These are phyloP conservation scores for Amphiprion ocellaris DNA, from an alignment of 2,113 vertebrate genomes.

Conservation along the genomic window DNA sequence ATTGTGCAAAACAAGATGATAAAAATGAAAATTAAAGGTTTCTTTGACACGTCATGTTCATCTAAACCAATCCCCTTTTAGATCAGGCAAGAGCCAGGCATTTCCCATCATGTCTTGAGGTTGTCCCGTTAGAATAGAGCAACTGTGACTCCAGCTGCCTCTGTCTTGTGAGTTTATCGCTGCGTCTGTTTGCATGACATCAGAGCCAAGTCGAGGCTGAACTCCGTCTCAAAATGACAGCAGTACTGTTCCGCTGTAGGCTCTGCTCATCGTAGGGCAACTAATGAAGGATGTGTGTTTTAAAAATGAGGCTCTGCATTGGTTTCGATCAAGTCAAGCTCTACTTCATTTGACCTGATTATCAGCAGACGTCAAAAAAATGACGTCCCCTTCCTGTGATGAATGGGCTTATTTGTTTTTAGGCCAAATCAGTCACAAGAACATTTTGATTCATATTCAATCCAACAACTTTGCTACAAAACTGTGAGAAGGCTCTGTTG, in stretches of 20 bases:
- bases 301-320: conserved; percentile 47
- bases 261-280: conserved; percentile 4
- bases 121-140: neutral
- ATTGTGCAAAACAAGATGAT: too few species aligned
- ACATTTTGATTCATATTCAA: conserved; percentile 20
- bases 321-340: conserved; percentile 65
- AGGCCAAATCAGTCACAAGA: conserved; percentile 34
- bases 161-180: neutral
- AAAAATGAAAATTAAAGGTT: too few species aligned
- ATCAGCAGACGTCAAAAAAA: conserved; percentile 48
- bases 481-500: neutral
- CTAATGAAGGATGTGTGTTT: conserved; percentile 32
- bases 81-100: neutral
- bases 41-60: neutral
- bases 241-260: neutral
- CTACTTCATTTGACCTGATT: conserved; percentile 66
- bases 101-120: neutral
- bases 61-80: neutral
- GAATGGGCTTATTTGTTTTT: conserved; percentile 39
- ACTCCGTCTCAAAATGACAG: conserved; percentile 8
- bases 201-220: neutral
- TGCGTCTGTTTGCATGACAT: neutral
- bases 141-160: neutral
- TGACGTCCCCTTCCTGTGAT: conserved; percentile 29
- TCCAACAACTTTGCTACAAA: neutral